Base-by-base conservation (phyloP, 2,797 vertebrate species). In the Enteromius thamalakanensis region DNA sequence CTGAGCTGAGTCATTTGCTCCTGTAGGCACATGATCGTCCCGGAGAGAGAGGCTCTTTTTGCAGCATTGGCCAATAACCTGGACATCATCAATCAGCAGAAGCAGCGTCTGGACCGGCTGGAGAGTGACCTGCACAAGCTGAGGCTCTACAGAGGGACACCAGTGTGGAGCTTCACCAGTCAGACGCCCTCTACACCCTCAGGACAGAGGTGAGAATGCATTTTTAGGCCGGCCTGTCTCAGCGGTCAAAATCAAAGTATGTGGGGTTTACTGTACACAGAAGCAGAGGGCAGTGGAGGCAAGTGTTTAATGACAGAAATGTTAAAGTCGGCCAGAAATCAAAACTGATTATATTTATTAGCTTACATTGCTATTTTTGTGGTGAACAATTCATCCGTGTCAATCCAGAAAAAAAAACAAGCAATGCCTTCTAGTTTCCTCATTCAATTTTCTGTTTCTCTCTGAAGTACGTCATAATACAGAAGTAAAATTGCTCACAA, bases 11-110 rank as follows among this genome's bases (percentile, higher is more conserved):
- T 49, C 3, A 77, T 21, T 17, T 53, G 82, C 4, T 65, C 84
- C 42, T 17, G 14, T 87, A 99, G 98, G 90, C 95, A 96, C 88
- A 92, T 99, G 90, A 87, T 96, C 0, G 95, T 98, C 53, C 98
- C 98, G 0, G 97, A 97, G 62, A 92, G 97, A 10, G 97, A 99
- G 90, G 95, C 96, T 21, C 91, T 99, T 70, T 99, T 97, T 88
- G 96, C 95, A 11, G 96, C 97, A 1, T 92, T 99, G 75, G 94
- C 97, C 77, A 99, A 98, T 86, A 97, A 99, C 88, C 92, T 95
- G 67, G 97, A 96, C 79, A 99, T 99, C 88, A 99, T 99, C 91
- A 97, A 94, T 91, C 97, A 98, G 88, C 97, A 98, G 93, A 96
- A 96, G 90, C 96, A 95, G 90, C 94, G 95, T 23, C 84, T 99